Conservation (phyloP, 2,888 invertebrate species). For the Polyommatus icarus region DNA sequence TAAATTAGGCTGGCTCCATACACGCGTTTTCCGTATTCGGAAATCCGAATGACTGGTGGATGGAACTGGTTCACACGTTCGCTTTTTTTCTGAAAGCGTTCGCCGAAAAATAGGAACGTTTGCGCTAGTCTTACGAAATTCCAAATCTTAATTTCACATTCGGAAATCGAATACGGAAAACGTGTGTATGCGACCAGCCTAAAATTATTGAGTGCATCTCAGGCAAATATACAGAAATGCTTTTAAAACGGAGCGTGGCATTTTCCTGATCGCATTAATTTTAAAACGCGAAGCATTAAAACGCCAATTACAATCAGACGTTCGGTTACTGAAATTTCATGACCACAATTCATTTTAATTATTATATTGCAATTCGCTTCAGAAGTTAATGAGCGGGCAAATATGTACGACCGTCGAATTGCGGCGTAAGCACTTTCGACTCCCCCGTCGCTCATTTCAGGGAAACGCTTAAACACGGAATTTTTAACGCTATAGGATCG, state of each 20-base stretch:
- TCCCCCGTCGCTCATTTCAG: neutral
- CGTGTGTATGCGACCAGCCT: too few relatives aligned
- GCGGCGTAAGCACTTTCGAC: neutral
- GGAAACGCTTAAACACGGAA: neutral
- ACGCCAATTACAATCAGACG: constrained; percentile 19
- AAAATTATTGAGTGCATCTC: too few relatives aligned
- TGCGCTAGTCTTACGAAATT: too few relatives aligned
- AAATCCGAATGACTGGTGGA: too few relatives aligned
- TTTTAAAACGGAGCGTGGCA: neutral
- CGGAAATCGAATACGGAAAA: too few relatives aligned
- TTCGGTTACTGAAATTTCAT: constrained; percentile 24
- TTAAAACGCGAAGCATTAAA: neutral
- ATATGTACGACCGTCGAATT: constrained; percentile 29
- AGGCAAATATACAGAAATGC: too few relatives aligned
- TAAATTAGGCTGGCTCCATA: too few relatives aligned
- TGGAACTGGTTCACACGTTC: too few relatives aligned
- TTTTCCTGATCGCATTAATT: constrained; percentile 1
- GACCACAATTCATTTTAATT: constrained; percentile 39
- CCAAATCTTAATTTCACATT: too few relatives aligned
- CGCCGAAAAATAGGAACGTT: too few relatives aligned
- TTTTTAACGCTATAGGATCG: neutral
- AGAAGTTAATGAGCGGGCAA: constrained; percentile 36
- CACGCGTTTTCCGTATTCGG: too few relatives aligned
- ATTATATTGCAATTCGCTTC: constrained; percentile 38
- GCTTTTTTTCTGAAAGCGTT: too few relatives aligned